Evolutionary conservation across 2,797 vertebrate species (phyloP).

Genomic region (Monodelphis domestica): DNA sequence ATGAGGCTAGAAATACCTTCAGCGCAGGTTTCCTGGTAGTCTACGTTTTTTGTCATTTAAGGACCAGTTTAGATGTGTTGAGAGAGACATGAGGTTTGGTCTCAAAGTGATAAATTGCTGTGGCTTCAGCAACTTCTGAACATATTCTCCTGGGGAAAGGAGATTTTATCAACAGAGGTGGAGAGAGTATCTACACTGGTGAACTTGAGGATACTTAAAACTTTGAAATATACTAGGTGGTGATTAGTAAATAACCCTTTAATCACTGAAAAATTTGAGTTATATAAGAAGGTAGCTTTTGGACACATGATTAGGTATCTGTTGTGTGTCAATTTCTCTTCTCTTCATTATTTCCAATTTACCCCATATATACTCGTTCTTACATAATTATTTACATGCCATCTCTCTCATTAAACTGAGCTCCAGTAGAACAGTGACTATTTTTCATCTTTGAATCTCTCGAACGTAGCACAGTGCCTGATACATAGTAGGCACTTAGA

Average conservation of each 20-base stretch:
- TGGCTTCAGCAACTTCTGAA: neutral
- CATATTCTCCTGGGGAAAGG: neutral
- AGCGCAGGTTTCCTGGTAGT: neutral
- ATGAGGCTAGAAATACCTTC: neutral
- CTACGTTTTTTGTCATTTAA: neutral
- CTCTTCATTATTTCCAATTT: neutral
- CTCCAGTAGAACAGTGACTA: neutral
- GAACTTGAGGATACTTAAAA: neutral
- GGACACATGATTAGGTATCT: neutral
- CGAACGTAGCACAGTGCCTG: neutral
- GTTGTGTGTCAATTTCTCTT: neutral
- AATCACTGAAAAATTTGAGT: slow-evolving; percentile 8
- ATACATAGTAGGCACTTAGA: neutral
- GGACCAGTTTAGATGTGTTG: neutral
- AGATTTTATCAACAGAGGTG: neutral
- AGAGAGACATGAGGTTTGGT: neutral
- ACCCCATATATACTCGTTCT: neutral
- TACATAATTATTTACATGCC: neutral
- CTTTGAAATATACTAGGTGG: neutral
- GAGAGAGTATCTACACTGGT: neutral
- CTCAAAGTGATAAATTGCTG: neutral
- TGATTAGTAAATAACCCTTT: neutral
- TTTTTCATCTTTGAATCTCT: neutral
- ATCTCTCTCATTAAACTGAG: neutral
- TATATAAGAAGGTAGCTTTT: neutral